Conservation (phyloP, 2,888 invertebrate species). For the Alloscopus bannaensis region DNA sequence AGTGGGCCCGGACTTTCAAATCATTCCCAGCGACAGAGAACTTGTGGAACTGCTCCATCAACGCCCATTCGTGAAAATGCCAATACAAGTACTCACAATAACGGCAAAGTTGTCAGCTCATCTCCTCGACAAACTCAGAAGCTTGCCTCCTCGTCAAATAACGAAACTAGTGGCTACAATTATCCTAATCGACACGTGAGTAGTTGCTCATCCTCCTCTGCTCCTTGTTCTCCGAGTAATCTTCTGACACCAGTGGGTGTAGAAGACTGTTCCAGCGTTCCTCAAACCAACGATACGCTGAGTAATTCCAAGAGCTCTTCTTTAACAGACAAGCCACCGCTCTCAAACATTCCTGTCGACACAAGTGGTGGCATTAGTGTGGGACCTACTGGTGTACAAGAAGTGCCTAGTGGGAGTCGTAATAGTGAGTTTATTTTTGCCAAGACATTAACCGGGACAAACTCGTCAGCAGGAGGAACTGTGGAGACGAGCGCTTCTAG, state of each 20-base stretch:
- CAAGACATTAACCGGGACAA: conserved; percentile 43
- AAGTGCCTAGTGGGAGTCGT: not conserved
- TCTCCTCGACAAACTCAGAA: conserved; percentile 17
- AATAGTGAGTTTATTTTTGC: conserved; percentile 23
- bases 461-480: conserved; percentile 15
- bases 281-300: conserved; percentile 54
- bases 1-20: conserved; percentile 38
- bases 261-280: conserved; percentile 31
- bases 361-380: not conserved
- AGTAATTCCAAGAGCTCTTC: conserved; percentile 47
- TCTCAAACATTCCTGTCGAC: conserved; percentile 1
- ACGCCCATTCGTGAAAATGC: conserved; percentile 47
- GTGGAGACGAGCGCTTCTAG: conserved; percentile 4
- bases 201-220: conserved; percentile 19
- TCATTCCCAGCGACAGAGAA: conserved; percentile 45
- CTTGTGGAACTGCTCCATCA: conserved; percentile 38
- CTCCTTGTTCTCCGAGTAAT: conserved; percentile 26
- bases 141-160: conserved; percentile 19
- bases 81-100: conserved; percentile 12
- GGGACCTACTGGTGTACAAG: conserved; percentile 8
- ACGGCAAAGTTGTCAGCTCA: conserved; percentile 4
- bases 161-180: conserved; percentile 23
- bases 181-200: conserved; percentile 32
- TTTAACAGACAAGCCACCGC: conserved; percentile 31
- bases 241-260: conserved; percentile 34